Evolutionary conservation across 2,113 vertebrate species (phyloP), one percentile per base, ranked within the genome.

Genomic region (Brachypteracias leptosomus): DNA sequence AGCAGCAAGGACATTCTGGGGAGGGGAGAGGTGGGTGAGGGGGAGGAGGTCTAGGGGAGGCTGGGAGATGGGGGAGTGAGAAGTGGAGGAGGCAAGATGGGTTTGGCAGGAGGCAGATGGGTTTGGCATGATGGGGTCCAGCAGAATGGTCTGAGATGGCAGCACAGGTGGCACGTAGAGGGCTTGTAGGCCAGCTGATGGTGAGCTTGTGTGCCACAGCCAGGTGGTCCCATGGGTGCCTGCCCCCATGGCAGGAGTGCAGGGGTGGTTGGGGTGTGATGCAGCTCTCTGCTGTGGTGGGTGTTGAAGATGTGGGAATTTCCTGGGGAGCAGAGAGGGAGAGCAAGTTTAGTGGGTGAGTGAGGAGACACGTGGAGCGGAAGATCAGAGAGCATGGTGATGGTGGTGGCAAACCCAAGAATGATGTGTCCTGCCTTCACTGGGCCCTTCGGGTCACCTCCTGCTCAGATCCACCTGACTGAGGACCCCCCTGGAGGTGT

Each of bases 351-450:
- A 94, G 75, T 5, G 24, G 58, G 77, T n/a, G n/a, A n/a, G 20
- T 82, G 29, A 35, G 61, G 36, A 65, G 44, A 68, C 8, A 12
- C 0, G 0, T 2, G 8, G 35, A 57, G 35, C 0, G 6, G 10
- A 80, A 59, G 55, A 40, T 42, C 35, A 28, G 33, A 1, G 33
- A 70, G 18, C 0, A 0, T 42, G 59, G 20, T n/a, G 61, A 0
- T 42, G 59, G 20, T n/a, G 61, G 33, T 65, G 88, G 42, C 35
- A 80, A 66, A 47, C 46, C 63, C 1, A 0, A 76, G 46, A 40
- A 29, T 0, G 1, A 31, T 0, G 2, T 51, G 58, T 85, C 35
- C 81, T 65, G 65, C 52, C 42, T 59, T 84, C 52, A 19, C 8
- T 14, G 13, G 36, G 55, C 59, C 59, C 65, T 59, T 74, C 24